These are phyloP conservation scores for Agrilus cyanescens DNA, from an alignment of 2,888 invertebrate species.

Conservation along the genomic window DNA sequence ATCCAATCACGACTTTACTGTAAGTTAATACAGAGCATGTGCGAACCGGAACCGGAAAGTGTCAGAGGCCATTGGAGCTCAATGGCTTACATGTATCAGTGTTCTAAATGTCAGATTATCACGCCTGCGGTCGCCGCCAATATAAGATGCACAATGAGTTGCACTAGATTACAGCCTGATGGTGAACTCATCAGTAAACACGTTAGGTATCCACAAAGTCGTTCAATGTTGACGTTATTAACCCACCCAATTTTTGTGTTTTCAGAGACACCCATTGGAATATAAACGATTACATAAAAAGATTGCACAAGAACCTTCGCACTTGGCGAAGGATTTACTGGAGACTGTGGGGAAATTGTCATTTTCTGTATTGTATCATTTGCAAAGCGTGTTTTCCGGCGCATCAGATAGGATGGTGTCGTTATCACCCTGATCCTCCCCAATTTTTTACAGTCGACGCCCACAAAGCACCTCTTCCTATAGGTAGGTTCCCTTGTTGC, in stretches of 20 bases:
- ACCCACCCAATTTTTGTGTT: neutral
- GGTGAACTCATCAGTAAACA: constrained; percentile 65
- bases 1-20: constrained; percentile 74
- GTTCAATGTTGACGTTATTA: neutral
- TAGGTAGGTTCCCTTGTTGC: constrained; percentile 72
- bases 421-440: constrained; percentile 65
- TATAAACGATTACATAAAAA: constrained; percentile 65
- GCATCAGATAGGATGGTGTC: constrained; percentile 70
- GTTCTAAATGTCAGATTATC: constrained; percentile 63
- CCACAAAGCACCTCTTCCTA: constrained; percentile 52
- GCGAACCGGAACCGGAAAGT: constrained; percentile 63
- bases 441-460: constrained; percentile 62
- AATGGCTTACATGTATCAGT: constrained; percentile 64
- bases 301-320: constrained; percentile 64
- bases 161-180: constrained; percentile 59
- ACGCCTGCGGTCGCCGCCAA: constrained; percentile 56
- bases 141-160: constrained; percentile 59
- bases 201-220: constrained; percentile 36
- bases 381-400: constrained; percentile 70
- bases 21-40: constrained; percentile 67
- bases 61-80: constrained; percentile 71
- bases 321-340: constrained; percentile 82
- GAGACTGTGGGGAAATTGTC: constrained; percentile 86
- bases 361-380: constrained; percentile 69
- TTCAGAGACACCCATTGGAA: constrained; percentile 67